Evolutionary conservation across 2,797 vertebrate genomes (phyloP).

Genomic region (Hemibagrus guttatus): DNA sequence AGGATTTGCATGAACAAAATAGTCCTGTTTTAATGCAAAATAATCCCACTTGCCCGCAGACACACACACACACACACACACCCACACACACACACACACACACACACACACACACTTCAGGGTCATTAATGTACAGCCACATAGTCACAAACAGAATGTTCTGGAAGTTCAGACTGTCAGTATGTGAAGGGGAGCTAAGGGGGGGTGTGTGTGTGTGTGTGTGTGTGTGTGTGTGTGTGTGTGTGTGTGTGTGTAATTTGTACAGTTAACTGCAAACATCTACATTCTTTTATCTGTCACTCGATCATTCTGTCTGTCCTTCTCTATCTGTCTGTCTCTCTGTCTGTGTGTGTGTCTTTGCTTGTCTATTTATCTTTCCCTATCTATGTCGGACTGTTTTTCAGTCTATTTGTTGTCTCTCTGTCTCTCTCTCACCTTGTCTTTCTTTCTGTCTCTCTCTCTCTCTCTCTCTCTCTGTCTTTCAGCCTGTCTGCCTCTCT

Average conservation of each 20-base stretch:
- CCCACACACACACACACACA: slow-evolving; percentile 32
- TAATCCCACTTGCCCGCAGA: background rate
- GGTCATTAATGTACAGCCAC: background rate
- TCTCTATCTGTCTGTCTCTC: too few species aligned
- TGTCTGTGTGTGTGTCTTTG: background rate
- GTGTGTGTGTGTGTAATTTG: background rate
- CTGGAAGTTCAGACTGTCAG: slow-evolving; percentile 4
- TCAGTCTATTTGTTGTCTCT: too few species aligned
- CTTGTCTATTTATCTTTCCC: too few species aligned
- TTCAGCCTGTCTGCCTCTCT: background rate
- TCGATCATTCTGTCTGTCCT: background rate
- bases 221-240: background rate
- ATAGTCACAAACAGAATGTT: background rate
- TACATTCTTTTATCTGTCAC: background rate
- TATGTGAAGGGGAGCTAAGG: background rate
- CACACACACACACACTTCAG: background rate
- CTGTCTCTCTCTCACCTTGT: background rate
- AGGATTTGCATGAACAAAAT: slow-evolving; percentile 18
- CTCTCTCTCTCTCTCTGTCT: background rate
- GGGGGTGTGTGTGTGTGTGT: background rate
- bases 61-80: slow-evolving; percentile 25
- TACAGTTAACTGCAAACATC: background rate
- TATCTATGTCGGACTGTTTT: too few species aligned
- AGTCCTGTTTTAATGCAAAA: slow-evolving; percentile 20
- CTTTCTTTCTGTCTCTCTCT: too few species aligned